Evolutionary conservation across 2,113 vertebrate species (phyloP), one percentile per base, ranked within the genome.

Genomic region (Raja brachyura): DNA sequence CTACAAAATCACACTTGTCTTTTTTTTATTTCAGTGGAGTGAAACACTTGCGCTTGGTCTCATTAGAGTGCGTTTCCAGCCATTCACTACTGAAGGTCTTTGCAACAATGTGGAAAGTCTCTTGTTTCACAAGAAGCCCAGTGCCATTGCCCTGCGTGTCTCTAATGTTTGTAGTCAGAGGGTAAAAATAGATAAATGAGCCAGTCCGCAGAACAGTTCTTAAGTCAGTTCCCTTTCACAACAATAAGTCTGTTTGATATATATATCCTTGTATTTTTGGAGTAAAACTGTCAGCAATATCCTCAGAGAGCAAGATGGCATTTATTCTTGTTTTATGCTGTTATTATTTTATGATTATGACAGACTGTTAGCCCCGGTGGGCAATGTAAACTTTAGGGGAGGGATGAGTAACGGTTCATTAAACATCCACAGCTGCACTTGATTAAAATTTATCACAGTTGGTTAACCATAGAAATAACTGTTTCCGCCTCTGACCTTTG

Each of bases 381-480:
- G 68, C 70, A 68, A 92, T 74, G 68, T 92, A 74, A 92, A 92
- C 90, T 92, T 92, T 92, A 92, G 66, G 39, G 90, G 90, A 48
- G 66, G 66, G 11, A 74, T 68, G 68, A 54, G 63, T 28, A 70
- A 74, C 68, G 90, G 90, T 92, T 92, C 66, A 92, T 92, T 92
- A 92, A 92, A 92, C 31, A 74, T 33, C 90, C 70, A 73, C 33
- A 92, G 39, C 90, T 70, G 63, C 90, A 92, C 68, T 92, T 73
- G 66, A 74, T 92, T 92, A 92, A 92, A 92, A 92, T 74, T 92
- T 92, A 92, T 92, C 90, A 92, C 90, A 70, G 90, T 92, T 92
- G 90, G 90, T 92, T 92, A 92, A 92, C 90, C 90, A 92, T 54
- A 73, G 68, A 92, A 92, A 92, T 92, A 92, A 92, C 90, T 73